Percentiles rank a stretch among this genome's conserved stretches.
These are phyloP conservation scores for Melanchra persicariae DNA, from an alignment of 2,888 invertebrate genomes.

Conservation along the genomic window DNA sequence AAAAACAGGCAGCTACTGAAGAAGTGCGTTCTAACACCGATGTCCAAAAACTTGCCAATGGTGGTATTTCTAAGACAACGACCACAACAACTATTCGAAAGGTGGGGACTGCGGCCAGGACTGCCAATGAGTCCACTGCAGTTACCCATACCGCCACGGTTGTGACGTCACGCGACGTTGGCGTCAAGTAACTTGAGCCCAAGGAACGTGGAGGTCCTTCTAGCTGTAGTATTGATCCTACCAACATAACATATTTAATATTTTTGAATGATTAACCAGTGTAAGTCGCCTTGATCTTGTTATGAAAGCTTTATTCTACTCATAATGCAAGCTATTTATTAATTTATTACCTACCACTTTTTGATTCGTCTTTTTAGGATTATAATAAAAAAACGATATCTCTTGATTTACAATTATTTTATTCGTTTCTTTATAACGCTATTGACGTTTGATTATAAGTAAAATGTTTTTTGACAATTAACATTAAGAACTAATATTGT, in stretches of 20 bases:
- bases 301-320: constrained; percentile 49
- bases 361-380: constrained; percentile 59
- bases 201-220: constrained; percentile 7
- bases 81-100: constrained; percentile 85
- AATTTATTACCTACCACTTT: constrained; percentile 57
- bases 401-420: constrained; percentile 49
- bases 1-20: constrained; percentile 79
- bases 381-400: constrained; percentile 55
- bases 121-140: constrained; percentile 80
- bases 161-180: constrained; percentile 83
- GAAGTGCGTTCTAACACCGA: constrained; percentile 83
- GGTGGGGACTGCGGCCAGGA: constrained; percentile 83
- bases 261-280: constrained; percentile 55
- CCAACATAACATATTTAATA: constrained; percentile 49
- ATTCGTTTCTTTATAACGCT: constrained; percentile 39
- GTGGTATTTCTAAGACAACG: constrained; percentile 84
- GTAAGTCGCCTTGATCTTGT: constrained; percentile 33
- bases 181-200: constrained; percentile 78
- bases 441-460: constrained; percentile 52
- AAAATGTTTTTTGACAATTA: constrained; percentile 54
- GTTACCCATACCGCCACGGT: constrained; percentile 65
- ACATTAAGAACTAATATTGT: constrained; percentile 76
- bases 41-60: constrained; percentile 84
- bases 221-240: constrained; percentile 49
- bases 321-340: constrained; percentile 60